Conservation (phyloP, 2,797 vertebrate species). For the Alfaro cultratus region DNA sequence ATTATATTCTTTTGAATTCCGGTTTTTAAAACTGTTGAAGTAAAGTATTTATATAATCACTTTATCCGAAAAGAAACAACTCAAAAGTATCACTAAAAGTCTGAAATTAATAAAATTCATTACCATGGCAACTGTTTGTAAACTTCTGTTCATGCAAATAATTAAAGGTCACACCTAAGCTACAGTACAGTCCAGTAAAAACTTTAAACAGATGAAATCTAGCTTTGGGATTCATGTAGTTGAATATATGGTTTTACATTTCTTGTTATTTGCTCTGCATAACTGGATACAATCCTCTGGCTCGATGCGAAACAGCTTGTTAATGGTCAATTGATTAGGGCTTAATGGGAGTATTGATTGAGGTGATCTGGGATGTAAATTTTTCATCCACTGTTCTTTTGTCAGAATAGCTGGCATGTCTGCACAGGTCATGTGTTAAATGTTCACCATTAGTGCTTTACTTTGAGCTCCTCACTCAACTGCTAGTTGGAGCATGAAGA, state of each 20-base stretch:
- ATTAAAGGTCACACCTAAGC: conserved; percentile 33
- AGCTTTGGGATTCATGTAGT: conserved; percentile 35
- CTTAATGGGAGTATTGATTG: conserved; percentile 80
- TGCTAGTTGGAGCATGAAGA: conserved; percentile 26
- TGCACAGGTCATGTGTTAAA: conserved; percentile 71
- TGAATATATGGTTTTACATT: conserved; percentile 45
- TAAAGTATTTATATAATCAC: too few species aligned
- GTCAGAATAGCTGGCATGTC: conserved; percentile 53
- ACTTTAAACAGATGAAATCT: conserved; percentile 13
- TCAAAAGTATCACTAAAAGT: background rate
- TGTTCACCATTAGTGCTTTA: conserved; percentile 64
- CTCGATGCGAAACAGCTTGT: conserved; percentile 69
- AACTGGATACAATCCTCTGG: conserved; percentile 43
- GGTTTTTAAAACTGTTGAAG: background rate
- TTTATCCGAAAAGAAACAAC: background rate
- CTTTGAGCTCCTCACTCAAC: conserved; percentile 52
- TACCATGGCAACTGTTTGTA: background rate
- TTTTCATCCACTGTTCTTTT: conserved; percentile 60
- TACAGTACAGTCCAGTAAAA: conserved; percentile 24
- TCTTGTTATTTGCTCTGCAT: conserved; percentile 34
- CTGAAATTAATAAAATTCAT: background rate
- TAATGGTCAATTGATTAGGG: conserved; percentile 80
- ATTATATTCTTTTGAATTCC: background rate
- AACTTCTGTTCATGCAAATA: conserved; percentile 10
- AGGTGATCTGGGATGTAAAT: conserved; percentile 71